A percentile compares a stretch with the other conserved stretches of the same genome.
These are phyloP conservation scores for Lagocephalus sceleratus DNA, from an alignment of 2,797 vertebrate genomes.

Conservation along the genomic window DNA sequence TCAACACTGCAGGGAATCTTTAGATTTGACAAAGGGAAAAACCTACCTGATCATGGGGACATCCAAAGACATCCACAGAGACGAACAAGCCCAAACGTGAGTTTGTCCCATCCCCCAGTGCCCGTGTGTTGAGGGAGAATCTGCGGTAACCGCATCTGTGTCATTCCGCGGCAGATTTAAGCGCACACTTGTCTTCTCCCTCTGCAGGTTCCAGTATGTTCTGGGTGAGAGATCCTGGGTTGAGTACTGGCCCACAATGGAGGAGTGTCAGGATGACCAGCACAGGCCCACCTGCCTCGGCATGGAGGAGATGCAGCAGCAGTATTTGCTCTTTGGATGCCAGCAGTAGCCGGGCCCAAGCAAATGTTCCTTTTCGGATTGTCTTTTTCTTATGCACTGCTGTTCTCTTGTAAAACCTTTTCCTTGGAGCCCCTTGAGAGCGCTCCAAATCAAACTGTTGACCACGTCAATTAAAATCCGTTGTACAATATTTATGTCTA, in stretches of 20 bases:
- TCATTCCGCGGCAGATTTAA: background rate
- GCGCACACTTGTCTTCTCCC: background rate
- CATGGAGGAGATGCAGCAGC: conserved; percentile 23
- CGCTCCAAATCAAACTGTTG: too few species aligned
- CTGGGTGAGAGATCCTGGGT: conserved; percentile 59
- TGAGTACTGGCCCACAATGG: conserved; percentile 55
- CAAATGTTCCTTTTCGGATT: too few species aligned
- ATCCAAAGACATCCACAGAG: conserved; percentile 46
- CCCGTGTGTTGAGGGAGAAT: background rate
- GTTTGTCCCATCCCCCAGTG: conserved; percentile 14
- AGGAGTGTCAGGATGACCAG: conserved; percentile 30
- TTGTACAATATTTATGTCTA: too few species aligned
- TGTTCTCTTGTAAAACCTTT: too few species aligned
- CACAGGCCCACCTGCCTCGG: conserved; percentile 31
- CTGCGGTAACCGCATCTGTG: background rate
- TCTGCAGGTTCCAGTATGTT: conserved; percentile 45
- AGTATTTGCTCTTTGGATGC: conserved; percentile 27
- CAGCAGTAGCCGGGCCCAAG: background rate
- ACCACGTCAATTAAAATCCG: too few species aligned
- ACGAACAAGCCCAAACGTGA: conserved; percentile 13
- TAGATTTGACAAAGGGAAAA: conserved; percentile 40
- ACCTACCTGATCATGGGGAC: conserved; percentile 74
- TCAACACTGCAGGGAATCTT: conserved; percentile 57
- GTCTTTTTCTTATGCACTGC: too few species aligned
- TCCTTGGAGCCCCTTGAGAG: too few species aligned